These are phyloP conservation scores for Saguinus midas DNA, from an alignment of 2,113 vertebrate genomes.

Conservation along the genomic window DNA sequence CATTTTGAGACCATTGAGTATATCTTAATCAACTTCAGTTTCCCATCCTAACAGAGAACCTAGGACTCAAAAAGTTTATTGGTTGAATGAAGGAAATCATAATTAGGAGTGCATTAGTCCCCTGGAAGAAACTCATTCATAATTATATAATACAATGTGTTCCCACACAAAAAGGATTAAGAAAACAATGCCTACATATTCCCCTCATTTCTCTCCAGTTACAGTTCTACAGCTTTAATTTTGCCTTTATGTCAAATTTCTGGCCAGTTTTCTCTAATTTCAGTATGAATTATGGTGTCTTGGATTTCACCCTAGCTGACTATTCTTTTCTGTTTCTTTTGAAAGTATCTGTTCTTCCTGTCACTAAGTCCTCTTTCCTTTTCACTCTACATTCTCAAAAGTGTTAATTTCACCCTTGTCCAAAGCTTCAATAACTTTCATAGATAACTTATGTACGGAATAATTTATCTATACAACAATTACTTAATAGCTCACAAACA, in stretches of 20 bases:
- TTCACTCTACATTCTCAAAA: not conserved
- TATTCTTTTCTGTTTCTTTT: not conserved
- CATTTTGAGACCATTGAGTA: not conserved
- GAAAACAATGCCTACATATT: not conserved
- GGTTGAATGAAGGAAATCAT: not conserved
- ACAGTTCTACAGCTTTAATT: not conserved
- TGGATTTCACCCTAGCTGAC: not conserved
- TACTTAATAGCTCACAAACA: constrained; percentile 20
- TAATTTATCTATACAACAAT: not conserved
- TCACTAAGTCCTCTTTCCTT: not conserved
- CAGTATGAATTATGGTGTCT: not conserved
- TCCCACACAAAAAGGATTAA: not conserved
- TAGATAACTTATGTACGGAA: not conserved
- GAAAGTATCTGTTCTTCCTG: not conserved
- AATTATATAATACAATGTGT: not conserved
- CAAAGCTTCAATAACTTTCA: not conserved
- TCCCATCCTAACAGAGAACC: not conserved
- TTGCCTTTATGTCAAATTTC: not conserved
- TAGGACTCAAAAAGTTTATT: not conserved
- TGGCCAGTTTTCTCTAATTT: not conserved
- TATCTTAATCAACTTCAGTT: not conserved
- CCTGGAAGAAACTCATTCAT: not conserved
- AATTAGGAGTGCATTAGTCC: not conserved
- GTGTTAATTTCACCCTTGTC: not conserved
- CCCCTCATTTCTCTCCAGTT: not conserved